Conservation (phyloP, 2,888 invertebrate species). For the Brenthis hecate region DNA sequence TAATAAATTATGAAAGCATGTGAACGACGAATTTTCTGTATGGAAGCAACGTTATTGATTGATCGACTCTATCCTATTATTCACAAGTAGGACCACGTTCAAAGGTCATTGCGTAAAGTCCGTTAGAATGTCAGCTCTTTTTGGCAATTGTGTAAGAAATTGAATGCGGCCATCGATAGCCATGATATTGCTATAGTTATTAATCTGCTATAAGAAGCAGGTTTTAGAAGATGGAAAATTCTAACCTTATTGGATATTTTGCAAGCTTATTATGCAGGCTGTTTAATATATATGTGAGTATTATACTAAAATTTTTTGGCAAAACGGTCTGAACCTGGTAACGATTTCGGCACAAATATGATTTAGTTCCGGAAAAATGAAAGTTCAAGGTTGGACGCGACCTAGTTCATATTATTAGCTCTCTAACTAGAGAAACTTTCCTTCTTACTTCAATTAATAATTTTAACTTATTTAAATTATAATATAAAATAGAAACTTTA, state of each 20-base stretch:
- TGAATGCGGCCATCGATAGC: slow-evolving; percentile 10
- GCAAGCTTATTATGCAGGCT: too few species aligned
- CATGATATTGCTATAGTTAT: slow-evolving; percentile 7
- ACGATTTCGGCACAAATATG: too few species aligned
- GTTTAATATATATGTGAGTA: not conserved
- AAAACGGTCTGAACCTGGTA: too few species aligned
- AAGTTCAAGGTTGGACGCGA: too few species aligned
- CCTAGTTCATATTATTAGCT: too few species aligned
- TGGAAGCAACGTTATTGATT: slow-evolving; percentile 20
- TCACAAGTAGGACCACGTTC: slow-evolving; percentile 19
- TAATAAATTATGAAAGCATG: slow-evolving; percentile 1
- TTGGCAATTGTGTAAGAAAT: slow-evolving; percentile 24
- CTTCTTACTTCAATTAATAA: too few species aligned
- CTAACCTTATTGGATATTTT: not conserved
- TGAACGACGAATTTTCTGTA: not conserved
- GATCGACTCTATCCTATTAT: slow-evolving; percentile 20
- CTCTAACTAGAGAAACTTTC: too few species aligned
- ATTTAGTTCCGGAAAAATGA: too few species aligned
- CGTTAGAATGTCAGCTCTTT: slow-evolving; percentile 24
- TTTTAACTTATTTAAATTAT: too few species aligned
- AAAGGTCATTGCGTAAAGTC: slow-evolving; percentile 30
- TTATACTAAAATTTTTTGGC: not conserved
- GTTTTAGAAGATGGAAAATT: not conserved
- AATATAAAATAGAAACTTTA: too few species aligned
- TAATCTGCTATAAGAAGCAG: not conserved